Evolutionary conservation across 2,888 invertebrate species (phyloP), one percentile per base, ranked within the genome.

Genomic region (Cerastoderma edule): DNA sequence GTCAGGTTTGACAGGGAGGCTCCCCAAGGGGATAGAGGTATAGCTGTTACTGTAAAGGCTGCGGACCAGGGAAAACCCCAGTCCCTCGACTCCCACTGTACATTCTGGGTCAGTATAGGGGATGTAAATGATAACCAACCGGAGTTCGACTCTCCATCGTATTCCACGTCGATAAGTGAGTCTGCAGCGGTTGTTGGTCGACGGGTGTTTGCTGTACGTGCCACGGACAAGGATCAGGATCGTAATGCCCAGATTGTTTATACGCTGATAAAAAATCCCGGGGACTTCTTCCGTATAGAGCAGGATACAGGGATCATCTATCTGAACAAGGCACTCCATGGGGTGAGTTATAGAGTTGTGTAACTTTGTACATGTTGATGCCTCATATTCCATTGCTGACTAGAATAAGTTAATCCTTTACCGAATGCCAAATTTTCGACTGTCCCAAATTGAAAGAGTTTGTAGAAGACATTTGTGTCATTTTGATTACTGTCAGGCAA

Each of bases 251-350:
- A 86, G 33, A 87, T 92, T 28, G 73, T 84, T 30, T 92, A 92
- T 80, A 80, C 80, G 39, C 68, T 92, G 65, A 79, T 80, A 0
- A 96, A 96, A 89, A 97, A 97, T 93, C 96, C 96, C 16, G 97
- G 97, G 91, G 97, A 98, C 92, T 98, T 98, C 94, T 99, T 99
- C 93, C 96, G 97, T 93, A 98, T 99, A 88, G 98, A 98, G 94
- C 96, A 97, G 87, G 97, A 98, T 93, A 98, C 98, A 89, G 99
- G 99, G 92, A 98, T 98, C 97, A 98, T 99, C 92, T 97, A 97
- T 78, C 94, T 98, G 89, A 97, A 96, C 94, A 98, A 97, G 93
- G 97, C 98, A 71, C 94, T 99, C 46, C 75, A 79, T 54, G 85
- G 83, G 83, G 89, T 91, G 73, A 75, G 86, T 84, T 27, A 22